Evolutionary conservation across 2,113 vertebrate species (phyloP).

Genomic region (Oenanthe melanoleuca): DNA sequence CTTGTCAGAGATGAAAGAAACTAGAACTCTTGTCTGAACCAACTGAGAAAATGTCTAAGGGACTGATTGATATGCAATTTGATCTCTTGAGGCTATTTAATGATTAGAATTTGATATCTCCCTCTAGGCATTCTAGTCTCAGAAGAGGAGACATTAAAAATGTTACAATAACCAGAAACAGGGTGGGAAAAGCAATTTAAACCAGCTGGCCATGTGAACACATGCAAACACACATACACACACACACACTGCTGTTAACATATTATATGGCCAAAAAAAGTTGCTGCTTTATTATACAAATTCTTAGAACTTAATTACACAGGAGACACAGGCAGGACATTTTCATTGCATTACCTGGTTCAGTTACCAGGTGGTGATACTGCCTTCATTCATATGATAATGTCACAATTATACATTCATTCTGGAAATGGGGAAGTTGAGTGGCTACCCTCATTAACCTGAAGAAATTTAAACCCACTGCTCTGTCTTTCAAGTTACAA

Average conservation of each 20-base stretch:
- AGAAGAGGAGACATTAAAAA: not conserved
- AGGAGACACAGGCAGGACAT: not conserved
- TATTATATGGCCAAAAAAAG: not conserved
- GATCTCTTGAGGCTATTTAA: conserved; percentile 3
- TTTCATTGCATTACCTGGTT: conserved; percentile 5
- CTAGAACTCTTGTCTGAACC: not conserved
- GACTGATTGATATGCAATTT: not conserved
- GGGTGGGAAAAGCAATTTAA: not conserved
- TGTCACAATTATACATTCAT: conserved; percentile 3
- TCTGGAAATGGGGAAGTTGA: not conserved
- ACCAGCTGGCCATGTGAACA: not conserved
- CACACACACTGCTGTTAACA: not conserved
- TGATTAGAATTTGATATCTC: conserved; percentile 31
- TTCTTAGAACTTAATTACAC: not conserved
- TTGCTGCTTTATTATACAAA: not conserved
- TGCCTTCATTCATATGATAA: conserved; percentile 34
- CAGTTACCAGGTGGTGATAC: not conserved
- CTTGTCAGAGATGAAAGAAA: not conserved
- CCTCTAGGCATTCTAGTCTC: not conserved
- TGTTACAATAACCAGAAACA: not conserved
- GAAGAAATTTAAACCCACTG: not conserved
- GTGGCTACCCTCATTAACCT: not conserved
- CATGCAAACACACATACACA: not conserved
- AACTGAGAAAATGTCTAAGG: not conserved
- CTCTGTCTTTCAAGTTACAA: not conserved